These are phyloP conservation scores for Platerodrilus igneus DNA, from an alignment of 2,888 invertebrate species.

Conservation along the genomic window DNA sequence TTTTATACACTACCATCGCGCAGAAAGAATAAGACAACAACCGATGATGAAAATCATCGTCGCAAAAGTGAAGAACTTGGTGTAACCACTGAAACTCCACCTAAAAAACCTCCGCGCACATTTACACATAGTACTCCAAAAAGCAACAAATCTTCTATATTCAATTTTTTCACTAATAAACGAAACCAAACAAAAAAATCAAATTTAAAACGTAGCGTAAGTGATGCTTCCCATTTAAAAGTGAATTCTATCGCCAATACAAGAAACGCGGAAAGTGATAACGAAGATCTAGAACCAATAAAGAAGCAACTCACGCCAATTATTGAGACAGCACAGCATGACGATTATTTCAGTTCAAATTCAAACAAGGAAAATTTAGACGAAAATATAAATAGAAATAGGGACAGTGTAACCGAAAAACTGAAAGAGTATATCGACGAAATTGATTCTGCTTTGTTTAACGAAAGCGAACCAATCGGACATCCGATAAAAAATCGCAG, in stretches of 20 bases:
- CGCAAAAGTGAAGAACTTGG: conserved; percentile 56
- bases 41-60: conserved; percentile 35
- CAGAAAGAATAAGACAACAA: conserved; percentile 50
- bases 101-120: conserved; percentile 43
- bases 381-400: conserved; percentile 8
- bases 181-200: conserved; percentile 56
- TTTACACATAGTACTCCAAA: conserved; percentile 50
- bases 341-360: conserved; percentile 59
- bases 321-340: conserved; percentile 69
- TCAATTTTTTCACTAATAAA: conserved; percentile 60
- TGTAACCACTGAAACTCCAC: conserved; percentile 36
- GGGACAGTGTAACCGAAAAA: conserved; percentile 40
- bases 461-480: conserved; percentile 38
- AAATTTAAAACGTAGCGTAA: conserved; percentile 48
- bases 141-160: conserved; percentile 61
- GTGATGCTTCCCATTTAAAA: conserved; percentile 57
- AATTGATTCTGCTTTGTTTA: conserved; percentile 40
- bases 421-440: conserved; percentile 43
- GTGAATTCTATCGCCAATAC: conserved; percentile 42
- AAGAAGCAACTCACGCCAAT: conserved; percentile 74
- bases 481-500: conserved; percentile 25
- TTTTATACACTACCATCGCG: conserved; percentile 66
- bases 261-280: conserved; percentile 53
- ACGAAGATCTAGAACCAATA: conserved; percentile 50
- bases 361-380: conserved; percentile 30